Base-by-base conservation (phyloP, 2,888 invertebrate genomes). In the Capitulum mitella region DNA sequence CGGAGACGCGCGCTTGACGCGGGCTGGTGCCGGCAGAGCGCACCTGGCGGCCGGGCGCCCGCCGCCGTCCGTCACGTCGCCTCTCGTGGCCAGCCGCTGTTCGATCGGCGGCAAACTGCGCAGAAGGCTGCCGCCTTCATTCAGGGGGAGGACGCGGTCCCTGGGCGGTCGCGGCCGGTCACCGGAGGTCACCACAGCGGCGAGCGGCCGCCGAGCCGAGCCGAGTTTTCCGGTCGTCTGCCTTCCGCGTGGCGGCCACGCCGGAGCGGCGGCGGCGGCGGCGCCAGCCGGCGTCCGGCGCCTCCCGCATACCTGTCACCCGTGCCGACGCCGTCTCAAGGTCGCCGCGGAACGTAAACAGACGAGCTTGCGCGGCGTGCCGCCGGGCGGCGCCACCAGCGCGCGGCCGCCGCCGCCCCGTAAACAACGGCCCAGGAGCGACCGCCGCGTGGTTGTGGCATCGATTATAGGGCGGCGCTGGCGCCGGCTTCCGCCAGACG, bases 361-460 rank as follows among this genome's bases (percentile, higher is more conserved):
- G 6, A 16, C 32, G 64, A 3, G 64, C 19, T 64, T 64, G 16
- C 16, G 14, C 34, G 19, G 64, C 19, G 19, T 32, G 64, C 64
- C 64, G 64, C 34, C 64, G 10, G n/a, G 64, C 29, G 64, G 64
- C 64, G 64, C 64, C 34, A 34, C 34, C 32, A n/a, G 58, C 58
- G 58, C 16, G 54, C 12, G 22, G 14, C 54, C 14, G 8, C 3
- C 8, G 10, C 29, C 12, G 58, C 51, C 51, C 12, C 5, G 43
- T 12, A 12, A 19, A 3, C 16, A 16, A 51, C 51, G 22, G 34
- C 64, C 34, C 64, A 32, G 19, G 64, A n/a, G n/a, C n/a, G n/a
- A n/a, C 58, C 29, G 58, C 58, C 58, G 58, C 58, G n/a, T 58
- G 58, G 58, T 58, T 32, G 70, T 61, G 77, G 40, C 26, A 76